Evolutionary conservation across 2,888 invertebrate species (phyloP).

Genomic region (Agapetus fuscipes): DNA sequence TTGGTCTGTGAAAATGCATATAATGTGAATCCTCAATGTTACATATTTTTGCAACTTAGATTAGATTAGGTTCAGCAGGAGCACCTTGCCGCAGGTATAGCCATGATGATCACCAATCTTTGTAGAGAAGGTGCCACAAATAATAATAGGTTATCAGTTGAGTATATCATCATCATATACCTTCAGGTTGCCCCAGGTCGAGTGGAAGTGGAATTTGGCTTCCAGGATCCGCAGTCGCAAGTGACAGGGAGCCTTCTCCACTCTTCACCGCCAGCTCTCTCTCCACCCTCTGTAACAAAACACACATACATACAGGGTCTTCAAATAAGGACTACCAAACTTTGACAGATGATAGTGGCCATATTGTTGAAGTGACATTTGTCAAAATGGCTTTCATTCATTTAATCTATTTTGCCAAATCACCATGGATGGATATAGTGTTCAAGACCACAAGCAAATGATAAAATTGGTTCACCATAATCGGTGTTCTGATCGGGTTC

Average conservation of each 20-base stretch:
- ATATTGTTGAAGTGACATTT: neutral
- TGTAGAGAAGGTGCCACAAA: too few relatives aligned
- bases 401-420: neutral
- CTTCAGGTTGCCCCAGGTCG: constrained; percentile 8
- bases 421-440: neutral
- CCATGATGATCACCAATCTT: too few relatives aligned
- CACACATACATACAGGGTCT: constrained; percentile 5
- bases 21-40: too few relatives aligned
- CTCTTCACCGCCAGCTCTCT: constrained; percentile 50
- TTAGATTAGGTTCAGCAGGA: too few relatives aligned
- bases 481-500: neutral
- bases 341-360: neutral
- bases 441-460: neutral
- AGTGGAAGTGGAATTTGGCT: constrained; percentile 1
- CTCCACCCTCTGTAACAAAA: constrained; percentile 50
- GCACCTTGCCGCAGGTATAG: too few relatives aligned
- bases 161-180: constrained; percentile 3
- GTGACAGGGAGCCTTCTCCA: constrained; percentile 4
- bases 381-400: neutral
- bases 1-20: too few relatives aligned
- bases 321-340: neutral
- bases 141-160: too few relatives aligned
- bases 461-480: neutral
- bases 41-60: too few relatives aligned
- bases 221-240: constrained; percentile 1